These are phyloP conservation scores for Lichenostomus cassidix DNA, from an alignment of 2,113 vertebrate genomes.

Conservation along the genomic window DNA sequence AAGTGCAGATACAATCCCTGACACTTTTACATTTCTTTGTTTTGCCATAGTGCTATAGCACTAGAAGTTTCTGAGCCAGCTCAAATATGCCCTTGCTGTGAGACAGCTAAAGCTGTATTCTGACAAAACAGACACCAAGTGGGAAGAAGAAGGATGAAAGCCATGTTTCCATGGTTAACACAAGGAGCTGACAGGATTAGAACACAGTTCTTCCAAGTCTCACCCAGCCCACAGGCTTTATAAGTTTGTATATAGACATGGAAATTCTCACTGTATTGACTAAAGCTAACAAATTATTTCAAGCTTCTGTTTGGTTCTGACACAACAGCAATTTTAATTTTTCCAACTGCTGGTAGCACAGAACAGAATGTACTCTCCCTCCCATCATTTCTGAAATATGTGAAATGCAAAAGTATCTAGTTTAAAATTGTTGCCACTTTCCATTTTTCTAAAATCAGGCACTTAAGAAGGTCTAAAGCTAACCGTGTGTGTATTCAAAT, in stretches of 20 bases:
- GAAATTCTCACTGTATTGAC: not conserved
- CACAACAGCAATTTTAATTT: not conserved
- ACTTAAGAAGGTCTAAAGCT: not conserved
- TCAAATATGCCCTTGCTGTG: not conserved
- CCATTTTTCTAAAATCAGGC: not conserved
- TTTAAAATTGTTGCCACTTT: not conserved
- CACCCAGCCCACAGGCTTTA: not conserved
- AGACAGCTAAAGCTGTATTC: not conserved
- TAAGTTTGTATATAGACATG: not conserved
- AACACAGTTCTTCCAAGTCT: not conserved
- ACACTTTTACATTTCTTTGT: not conserved
- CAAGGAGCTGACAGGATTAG: not conserved
- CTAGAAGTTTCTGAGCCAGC: not conserved
- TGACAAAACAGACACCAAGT: not conserved
- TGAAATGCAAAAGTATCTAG: not conserved
- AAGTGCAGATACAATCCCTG: not conserved
- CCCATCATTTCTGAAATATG: not conserved
- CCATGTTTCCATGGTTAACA: not conserved
- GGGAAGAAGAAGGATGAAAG: not conserved
- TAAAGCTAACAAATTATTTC: not conserved
- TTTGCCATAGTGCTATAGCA: not conserved
- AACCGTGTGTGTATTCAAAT: not conserved
- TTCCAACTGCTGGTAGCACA: not conserved
- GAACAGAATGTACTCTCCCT: not conserved
- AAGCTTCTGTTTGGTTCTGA: not conserved